Evolutionary conservation across 2,113 vertebrate genomes (phyloP), one percentile per base, ranked within the genome.

Genomic region (Salvator merianae): DNA sequence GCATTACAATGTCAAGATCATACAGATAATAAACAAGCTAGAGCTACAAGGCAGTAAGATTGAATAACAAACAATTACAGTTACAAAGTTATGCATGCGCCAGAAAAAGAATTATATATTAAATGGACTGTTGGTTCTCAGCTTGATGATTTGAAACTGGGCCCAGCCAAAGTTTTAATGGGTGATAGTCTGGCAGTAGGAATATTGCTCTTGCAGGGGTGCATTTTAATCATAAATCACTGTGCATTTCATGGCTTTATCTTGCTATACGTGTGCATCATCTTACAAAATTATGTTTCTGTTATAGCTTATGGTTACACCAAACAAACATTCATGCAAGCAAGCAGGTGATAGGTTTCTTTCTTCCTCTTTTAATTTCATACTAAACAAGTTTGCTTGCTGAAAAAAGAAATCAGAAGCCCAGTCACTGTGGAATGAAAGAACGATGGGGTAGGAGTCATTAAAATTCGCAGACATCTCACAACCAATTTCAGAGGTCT

Each of bases 381-480:
- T 6, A 26, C 28, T 73, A 18, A 40, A 12, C 59, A 12, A 22
- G 74, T n/a, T 66, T 34, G 38, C 20, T 34, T 38, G 68, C 22
- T 47, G 13, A 32, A 63, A 28, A 73, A 78, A 71, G 14, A n/a
- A 24, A 36, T 47, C 24, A 77, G 66, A 32, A 84, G 59, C 24
- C 20, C 20, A 66, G 73, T 50, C 55, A 59, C 53, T 71, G n/a
- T 10, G 7, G 16, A 38, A 34, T 28, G 28, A 47, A 69, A 30
- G 71, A 59, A 53, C 26, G 63, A n/a, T 38, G 13, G 69, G 74
- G n/a, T 8, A 9, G 87, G 38, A 69, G 59, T 87, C 88, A 90
- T 92, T 89, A 88, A 53, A 82, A 92, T 84, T 83, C 88, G 80
- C 76, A 40, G 62, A 8, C 43, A 7, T 70, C 75, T 77, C 55